phyloP scores from a whole-genome alignment of 1,140 invertebrate genomes.

The Eumeta japonica region DNA sequence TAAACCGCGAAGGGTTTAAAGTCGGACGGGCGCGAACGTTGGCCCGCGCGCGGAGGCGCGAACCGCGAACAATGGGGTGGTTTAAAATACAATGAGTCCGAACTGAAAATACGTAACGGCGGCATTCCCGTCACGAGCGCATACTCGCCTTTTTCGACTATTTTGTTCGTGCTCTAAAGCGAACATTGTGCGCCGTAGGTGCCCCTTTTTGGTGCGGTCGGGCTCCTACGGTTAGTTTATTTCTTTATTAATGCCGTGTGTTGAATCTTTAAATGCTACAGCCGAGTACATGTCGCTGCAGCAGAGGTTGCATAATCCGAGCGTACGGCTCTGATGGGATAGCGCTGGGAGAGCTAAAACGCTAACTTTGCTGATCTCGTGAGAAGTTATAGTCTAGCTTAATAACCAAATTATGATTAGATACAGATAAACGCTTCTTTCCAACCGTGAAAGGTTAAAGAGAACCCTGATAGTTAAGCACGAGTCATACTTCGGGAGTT shows the following conservation, averaged over 20 bases:
- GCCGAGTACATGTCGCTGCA: conserved; percentile 5
- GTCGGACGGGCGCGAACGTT: neutral
- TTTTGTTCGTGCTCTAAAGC: conserved; percentile 32
- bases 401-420: too few relatives aligned
- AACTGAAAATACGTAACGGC: conserved; percentile 43
- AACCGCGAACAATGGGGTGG: conserved; percentile 48
- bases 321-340: too few relatives aligned
- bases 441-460: too few relatives aligned
- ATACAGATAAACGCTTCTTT: too few relatives aligned
- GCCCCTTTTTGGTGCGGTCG: neutral
- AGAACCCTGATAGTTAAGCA: too few relatives aligned
- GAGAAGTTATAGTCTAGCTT: too few relatives aligned
- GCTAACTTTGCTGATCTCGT: too few relatives aligned
- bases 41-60: conserved; percentile 27
- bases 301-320: conserved; percentile 23
- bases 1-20: neutral
- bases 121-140: conserved; percentile 43
- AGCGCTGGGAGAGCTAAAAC: too few relatives aligned
- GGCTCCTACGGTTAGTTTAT: conserved; percentile 9
- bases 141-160: conserved; percentile 47
- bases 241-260: conserved; percentile 45
- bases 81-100: conserved; percentile 53
- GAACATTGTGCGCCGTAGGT: neutral
- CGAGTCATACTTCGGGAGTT: too few relatives aligned
- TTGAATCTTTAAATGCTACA: conserved; percentile 30